Base-by-base conservation (phyloP, 2,113 vertebrate genomes). In the Charina bottae region DNA sequence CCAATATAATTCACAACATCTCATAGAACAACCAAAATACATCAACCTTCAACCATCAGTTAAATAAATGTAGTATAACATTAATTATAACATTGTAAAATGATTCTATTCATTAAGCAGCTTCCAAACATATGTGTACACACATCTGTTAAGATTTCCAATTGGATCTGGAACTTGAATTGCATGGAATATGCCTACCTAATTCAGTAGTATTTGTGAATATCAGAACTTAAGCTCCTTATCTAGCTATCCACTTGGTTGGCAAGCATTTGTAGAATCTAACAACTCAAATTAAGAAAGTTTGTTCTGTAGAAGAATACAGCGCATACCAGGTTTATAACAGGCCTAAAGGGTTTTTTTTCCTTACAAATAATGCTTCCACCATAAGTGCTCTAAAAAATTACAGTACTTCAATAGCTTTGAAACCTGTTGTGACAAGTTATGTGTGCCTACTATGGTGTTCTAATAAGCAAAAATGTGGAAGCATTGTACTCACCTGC, bases 401-500 rank as follows among this genome's bases (percentile, higher is more conserved):
- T 59, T 87, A 84, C 49, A 55, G n/a, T 28, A 85, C 17, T 85
- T n/a, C 88, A 89, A 17, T 42, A 46, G 13, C 68, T 60, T 53
- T 89, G 58, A 28, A 62, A 84, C 72, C 6, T 19, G 91, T 89
- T 89, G 87, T 46, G 72, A 84, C 91, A 85, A 64, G 58, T 49
- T 49, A 53, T 54, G 46, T 78, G 49, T 26, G 26, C 2, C n/a
- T 49, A 53, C 6, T 26, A 7, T 42, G 8, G 33, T 68, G 49
- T 87, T 24, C 19, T 60, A 72, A 88, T 86, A 86, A 86, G n/a
- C 59, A 78, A 5, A 78, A 89, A 89, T 12, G 17, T 56, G 88
- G 6, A 90, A 83, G 56, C 42, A n/a, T 92, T 83, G 60, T 72
- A 83, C 10, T 83, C 37, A 55, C 8, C 33, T 88, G 37, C 54